phyloP scores from a whole-genome alignment of 1,140 invertebrate species.

The Pseudomyrmex gracilis region DNA sequence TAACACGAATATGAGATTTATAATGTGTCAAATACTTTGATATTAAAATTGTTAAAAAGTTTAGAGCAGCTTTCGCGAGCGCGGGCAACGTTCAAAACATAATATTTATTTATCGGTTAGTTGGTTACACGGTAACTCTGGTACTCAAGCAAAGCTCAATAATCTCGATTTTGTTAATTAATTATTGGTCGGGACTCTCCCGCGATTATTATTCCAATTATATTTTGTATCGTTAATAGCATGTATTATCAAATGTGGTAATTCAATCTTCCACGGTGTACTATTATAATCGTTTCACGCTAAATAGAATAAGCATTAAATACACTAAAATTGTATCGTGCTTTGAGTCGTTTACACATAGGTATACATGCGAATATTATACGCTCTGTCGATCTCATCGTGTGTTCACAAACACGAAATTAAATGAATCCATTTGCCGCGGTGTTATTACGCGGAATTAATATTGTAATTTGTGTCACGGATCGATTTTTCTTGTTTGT shows the following conservation, averaged over 20 bases:
- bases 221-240: slow-evolving; percentile 1
- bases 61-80: neutral
- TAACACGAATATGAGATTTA: neutral
- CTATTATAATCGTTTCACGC: slow-evolving; percentile 9
- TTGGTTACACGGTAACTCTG: no score
- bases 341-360: slow-evolving; percentile 12
- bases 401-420: slow-evolving; percentile 25
- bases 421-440: slow-evolving; percentile 26
- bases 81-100: neutral
- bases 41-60: neutral
- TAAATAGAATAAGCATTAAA: slow-evolving; percentile 26
- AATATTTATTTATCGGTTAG: neutral
- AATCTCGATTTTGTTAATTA: slow-evolving; percentile 32
- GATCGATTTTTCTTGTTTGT: slow-evolving; percentile 1
- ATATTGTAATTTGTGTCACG: slow-evolving; percentile 49
- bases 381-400: neutral
- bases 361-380: neutral
- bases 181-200: neutral
- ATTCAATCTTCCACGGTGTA: slow-evolving; percentile 18
- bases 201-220: slow-evolving; percentile 25
- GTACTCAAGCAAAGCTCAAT: slow-evolving; percentile 8
- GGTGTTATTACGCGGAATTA: slow-evolving; percentile 49
- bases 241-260: slow-evolving; percentile 34
- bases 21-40: neutral
- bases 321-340: slow-evolving; percentile 7